Percentiles rank a stretch among this genome's conserved stretches.
Evolutionary conservation across 2,797 vertebrate species (phyloP).

Genomic region (Amblyraja radiata): DNA sequence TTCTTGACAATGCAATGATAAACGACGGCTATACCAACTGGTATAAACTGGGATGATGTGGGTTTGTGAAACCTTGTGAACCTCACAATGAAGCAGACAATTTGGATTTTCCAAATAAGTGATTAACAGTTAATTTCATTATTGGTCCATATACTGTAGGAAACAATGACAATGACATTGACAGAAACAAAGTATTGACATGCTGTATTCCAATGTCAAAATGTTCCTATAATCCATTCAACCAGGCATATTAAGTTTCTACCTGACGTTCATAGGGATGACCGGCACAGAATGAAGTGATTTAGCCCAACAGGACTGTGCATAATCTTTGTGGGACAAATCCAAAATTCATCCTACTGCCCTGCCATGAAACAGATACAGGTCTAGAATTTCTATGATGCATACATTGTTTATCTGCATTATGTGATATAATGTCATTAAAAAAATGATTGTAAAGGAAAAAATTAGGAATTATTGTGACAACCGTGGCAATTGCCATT

Average conservation of each 20-base stretch:
- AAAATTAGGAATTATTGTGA: too few species aligned
- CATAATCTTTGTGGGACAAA: not conserved
- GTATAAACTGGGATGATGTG: not conserved
- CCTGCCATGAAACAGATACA: not conserved
- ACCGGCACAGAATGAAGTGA: not conserved
- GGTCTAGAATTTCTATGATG: too few species aligned
- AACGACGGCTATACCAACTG: not conserved
- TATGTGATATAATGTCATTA: too few species aligned
- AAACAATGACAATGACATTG: not conserved
- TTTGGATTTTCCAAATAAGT: constrained; percentile 10
- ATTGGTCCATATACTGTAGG: not conserved
- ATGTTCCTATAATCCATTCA: too few species aligned
- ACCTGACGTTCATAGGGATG: not conserved
- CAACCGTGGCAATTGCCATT: too few species aligned
- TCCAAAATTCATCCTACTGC: not conserved
- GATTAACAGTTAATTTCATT: not conserved
- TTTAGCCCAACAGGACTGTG: not conserved
- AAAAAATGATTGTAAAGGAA: too few species aligned
- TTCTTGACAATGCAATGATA: not conserved
- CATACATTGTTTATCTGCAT: too few species aligned
- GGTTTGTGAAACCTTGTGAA: constrained; percentile 2
- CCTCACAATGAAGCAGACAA: not conserved
- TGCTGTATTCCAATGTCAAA: not conserved
- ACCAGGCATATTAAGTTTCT: not conserved
- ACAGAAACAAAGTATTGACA: not conserved